Percentiles rank a stretch among this genome's conserved stretches.
phyloP scores from a whole-genome alignment of 1,140 invertebrate species.

The Theocolax elegans region DNA sequence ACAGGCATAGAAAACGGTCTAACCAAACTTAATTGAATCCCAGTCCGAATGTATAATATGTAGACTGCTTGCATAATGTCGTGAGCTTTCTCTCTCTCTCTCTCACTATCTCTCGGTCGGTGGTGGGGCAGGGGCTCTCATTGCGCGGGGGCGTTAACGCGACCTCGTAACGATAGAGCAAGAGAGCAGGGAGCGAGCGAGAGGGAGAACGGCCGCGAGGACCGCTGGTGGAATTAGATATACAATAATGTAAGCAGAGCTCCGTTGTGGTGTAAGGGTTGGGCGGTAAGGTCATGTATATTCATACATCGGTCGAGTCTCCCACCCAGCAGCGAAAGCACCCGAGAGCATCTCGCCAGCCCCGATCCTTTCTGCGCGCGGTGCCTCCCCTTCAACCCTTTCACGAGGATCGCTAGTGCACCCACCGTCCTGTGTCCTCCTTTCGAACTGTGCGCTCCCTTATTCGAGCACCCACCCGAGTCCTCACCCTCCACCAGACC shows the following conservation, averaged over 20 bases:
- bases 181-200: neutral
- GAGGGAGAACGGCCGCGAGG: neutral
- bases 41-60: slow-evolving; percentile 69
- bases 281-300: slow-evolving; percentile 67
- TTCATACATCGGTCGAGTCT: slow-evolving; percentile 64
- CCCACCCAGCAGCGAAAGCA: no score
- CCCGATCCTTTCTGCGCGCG: slow-evolving; percentile 24
- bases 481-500: slow-evolving; percentile 48
- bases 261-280: slow-evolving; percentile 66
- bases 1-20: slow-evolving; percentile 51
- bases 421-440: slow-evolving; percentile 44
- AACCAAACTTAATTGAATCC: slow-evolving; percentile 69
- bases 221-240: slow-evolving; percentile 64
- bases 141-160: no score
- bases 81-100: slow-evolving; percentile 51
- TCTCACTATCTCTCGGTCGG: neutral
- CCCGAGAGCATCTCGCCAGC: slow-evolving; percentile 36
- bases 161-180: no score
- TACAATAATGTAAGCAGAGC: slow-evolving; percentile 70
- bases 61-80: slow-evolving; percentile 69
- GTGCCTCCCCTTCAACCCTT: slow-evolving; percentile 18
- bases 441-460: slow-evolving; percentile 37
- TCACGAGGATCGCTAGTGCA: slow-evolving; percentile 29
- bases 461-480: slow-evolving; percentile 39
- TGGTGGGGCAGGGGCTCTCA: no score